A percentile compares a stretch with the other conserved stretches of the same genome.
These are phyloP conservation scores for Dynastes grantii DNA, from an alignment of 2,888 invertebrate genomes.

Conservation along the genomic window DNA sequence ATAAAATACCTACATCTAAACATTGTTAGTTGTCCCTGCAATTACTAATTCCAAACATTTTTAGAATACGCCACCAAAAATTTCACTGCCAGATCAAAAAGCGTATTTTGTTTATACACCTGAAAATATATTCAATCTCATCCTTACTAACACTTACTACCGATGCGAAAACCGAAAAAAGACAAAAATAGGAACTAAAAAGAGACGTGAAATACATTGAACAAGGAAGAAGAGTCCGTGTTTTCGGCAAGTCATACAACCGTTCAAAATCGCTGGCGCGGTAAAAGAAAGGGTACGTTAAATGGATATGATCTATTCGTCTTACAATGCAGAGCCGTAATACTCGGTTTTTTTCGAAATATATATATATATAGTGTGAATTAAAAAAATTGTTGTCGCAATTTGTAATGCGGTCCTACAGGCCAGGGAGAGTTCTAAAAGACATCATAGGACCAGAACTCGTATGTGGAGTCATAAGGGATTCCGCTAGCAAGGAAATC, in stretches of 20 bases:
- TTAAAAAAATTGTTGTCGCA: neutral
- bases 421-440: no score
- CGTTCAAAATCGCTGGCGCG: slow-evolving; percentile 21
- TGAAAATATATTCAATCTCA: neutral
- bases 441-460: no score
- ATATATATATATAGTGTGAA: neutral
- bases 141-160: neutral
- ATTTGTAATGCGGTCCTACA: no score
- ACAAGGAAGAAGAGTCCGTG: neutral
- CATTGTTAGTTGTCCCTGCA: no score
- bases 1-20: no score
- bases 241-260: slow-evolving; percentile 20
- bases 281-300: slow-evolving; percentile 12
- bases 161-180: neutral
- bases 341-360: neutral
- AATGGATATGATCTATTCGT: no score
- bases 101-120: neutral
- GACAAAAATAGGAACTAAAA: no score
- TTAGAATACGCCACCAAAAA: no score
- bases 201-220: neutral
- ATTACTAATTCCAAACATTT: no score
- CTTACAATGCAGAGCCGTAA: neutral
- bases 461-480: no score
- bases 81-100: no score
- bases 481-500: no score